Conservation (phyloP, 2,888 invertebrate species). For the Caenorhabditis macrosperma region DNA sequence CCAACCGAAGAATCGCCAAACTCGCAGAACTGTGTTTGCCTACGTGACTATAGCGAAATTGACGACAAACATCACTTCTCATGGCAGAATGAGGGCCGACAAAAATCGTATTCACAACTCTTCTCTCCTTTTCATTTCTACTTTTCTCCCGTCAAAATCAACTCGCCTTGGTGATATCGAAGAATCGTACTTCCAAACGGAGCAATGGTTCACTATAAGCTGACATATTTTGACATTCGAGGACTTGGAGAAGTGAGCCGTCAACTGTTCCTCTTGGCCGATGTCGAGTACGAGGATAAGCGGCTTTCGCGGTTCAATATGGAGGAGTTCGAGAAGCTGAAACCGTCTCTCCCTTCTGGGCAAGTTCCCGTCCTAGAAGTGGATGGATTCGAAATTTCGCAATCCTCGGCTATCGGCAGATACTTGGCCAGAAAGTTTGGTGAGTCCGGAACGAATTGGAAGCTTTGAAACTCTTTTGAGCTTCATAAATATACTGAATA, state of each 20-base stretch:
- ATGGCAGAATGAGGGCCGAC: too few relatives aligned
- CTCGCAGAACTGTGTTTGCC: not conserved
- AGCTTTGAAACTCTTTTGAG: too few relatives aligned
- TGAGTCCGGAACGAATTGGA: not conserved
- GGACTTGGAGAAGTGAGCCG: constrained; percentile 33
- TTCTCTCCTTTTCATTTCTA: too few relatives aligned
- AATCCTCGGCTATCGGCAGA: not conserved
- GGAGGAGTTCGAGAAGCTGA: not conserved
- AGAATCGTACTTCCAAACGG: constrained; percentile 3
- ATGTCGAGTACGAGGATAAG: constrained; percentile 13
- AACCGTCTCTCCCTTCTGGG: not conserved
- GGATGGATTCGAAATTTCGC: not conserved
- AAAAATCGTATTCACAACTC: too few relatives aligned
- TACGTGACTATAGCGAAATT: constrained; percentile 15
- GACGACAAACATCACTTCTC: too few relatives aligned
- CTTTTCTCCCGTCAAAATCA: too few relatives aligned
- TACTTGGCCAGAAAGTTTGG: constrained; percentile 12
- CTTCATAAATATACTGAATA: too few relatives aligned
- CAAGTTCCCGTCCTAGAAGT: constrained; percentile 1
- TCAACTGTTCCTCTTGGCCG: constrained; percentile 25
- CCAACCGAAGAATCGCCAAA: not conserved
- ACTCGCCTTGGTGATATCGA: too few relatives aligned
- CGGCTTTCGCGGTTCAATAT: not conserved
- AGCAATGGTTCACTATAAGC: constrained; percentile 39
- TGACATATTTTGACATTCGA: constrained; percentile 49